phyloP scores from a whole-genome alignment of 1,140 invertebrate genomes.

The Euwallacea fornicatus region DNA sequence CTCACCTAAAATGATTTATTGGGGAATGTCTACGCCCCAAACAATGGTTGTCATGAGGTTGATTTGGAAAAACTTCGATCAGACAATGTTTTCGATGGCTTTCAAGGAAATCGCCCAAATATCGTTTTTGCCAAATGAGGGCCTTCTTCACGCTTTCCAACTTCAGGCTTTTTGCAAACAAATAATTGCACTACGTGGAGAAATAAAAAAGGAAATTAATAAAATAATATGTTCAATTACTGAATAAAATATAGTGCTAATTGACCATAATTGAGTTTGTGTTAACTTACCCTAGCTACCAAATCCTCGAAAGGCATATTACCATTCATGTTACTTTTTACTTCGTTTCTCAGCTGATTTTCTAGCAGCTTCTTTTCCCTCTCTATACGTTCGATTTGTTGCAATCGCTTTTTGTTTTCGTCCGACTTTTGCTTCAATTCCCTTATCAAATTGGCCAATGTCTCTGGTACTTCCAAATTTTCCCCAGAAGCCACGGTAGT shows the following conservation, averaged over 20 bases:
- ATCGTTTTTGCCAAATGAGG: constrained; percentile 82
- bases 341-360: constrained; percentile 46
- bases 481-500: neutral
- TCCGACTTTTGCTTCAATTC: constrained; percentile 57
- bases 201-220: constrained; percentile 34
- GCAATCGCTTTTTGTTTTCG: constrained; percentile 59
- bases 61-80: constrained; percentile 28
- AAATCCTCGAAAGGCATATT: constrained; percentile 38
- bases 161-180: constrained; percentile 75
- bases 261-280: too few relatives aligned
- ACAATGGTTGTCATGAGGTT: constrained; percentile 26
- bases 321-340: constrained; percentile 49
- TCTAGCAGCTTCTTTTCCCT: constrained; percentile 55
- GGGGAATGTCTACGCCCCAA: constrained; percentile 24
- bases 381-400: constrained; percentile 55
- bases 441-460: constrained; percentile 58
- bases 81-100: constrained; percentile 30
- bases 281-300: constrained; percentile 35
- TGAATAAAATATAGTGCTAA: neutral
- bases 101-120: constrained; percentile 64
- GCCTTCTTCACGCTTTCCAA: constrained; percentile 81
- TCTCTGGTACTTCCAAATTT: constrained; percentile 49
- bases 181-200: constrained; percentile 62
- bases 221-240: neutral
- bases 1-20: constrained; percentile 26